Evolutionary conservation across 2,113 vertebrate species (phyloP).

Genomic region (Menidia beryllina): DNA sequence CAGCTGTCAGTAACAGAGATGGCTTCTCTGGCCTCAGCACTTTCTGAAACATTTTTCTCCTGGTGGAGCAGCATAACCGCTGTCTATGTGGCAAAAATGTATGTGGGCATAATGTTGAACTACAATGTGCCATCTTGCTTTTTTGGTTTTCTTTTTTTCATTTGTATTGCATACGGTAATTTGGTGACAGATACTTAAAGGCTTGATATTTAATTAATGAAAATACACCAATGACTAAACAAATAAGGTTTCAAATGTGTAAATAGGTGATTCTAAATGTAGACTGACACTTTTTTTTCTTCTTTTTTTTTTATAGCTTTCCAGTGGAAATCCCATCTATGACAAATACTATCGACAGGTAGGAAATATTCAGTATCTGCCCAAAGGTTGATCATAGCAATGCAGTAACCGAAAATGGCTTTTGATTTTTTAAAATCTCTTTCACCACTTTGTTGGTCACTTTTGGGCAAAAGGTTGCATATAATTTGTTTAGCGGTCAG

Average conservation of each 20-base stretch:
- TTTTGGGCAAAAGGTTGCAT: too few species aligned
- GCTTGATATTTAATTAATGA: background rate
- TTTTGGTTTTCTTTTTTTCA: background rate
- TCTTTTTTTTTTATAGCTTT: constrained; percentile 83
- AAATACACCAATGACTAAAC: too few species aligned
- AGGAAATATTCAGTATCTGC: constrained; percentile 47
- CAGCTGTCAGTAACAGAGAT: background rate
- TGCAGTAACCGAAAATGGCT: background rate
- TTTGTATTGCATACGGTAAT: background rate
- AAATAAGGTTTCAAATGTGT: too few species aligned
- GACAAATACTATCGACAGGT: constrained; percentile 99
- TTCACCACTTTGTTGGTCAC: too few species aligned
- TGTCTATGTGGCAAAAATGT: background rate
- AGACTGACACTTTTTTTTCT: background rate
- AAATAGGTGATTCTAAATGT: background rate
- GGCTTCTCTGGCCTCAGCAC: background rate
- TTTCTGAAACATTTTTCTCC: background rate
- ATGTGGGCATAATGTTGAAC: too few species aligned
- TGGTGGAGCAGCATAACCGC: too few species aligned
- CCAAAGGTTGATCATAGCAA: background rate
- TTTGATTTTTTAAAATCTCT: background rate
- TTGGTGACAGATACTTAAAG: background rate
- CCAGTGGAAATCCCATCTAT: constrained; percentile 96
- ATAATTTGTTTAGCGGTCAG: too few species aligned
- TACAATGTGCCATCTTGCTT: too few species aligned